Conservation (phyloP, 2,888 invertebrate species). For the Mesochorus sp. region DNA sequence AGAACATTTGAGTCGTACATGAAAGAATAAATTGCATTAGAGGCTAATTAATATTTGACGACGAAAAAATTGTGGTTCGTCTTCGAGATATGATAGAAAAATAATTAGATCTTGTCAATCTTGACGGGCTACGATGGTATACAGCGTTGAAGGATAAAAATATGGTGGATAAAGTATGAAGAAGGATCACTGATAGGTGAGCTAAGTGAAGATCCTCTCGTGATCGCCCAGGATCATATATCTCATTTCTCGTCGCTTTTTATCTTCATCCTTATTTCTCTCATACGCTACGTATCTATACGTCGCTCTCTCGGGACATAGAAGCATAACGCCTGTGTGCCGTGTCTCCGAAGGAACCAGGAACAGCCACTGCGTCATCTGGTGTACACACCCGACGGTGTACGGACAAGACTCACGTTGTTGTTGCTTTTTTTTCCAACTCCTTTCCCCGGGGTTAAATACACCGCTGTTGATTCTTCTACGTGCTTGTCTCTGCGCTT, state of each 20-base stretch:
- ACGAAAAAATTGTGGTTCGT: too few relatives aligned
- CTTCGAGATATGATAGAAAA: too few relatives aligned
- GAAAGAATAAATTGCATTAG: too few relatives aligned
- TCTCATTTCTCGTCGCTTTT: slow-evolving; percentile 24
- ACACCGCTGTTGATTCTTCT: slow-evolving; percentile 33
- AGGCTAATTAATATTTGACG: too few relatives aligned
- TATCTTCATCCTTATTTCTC: slow-evolving; percentile 29
- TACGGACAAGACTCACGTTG: not conserved
- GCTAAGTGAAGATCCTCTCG: slow-evolving; percentile 39
- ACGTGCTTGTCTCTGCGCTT: not conserved
- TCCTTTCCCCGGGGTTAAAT: slow-evolving; percentile 6
- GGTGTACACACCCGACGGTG: not conserved
- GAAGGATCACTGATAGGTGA: slow-evolving; percentile 47
- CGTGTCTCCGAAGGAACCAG: not conserved
- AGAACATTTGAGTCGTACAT: too few relatives aligned
- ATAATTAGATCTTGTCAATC: slow-evolving; percentile 5
- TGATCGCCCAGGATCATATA: slow-evolving; percentile 54
- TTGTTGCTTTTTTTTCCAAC: not conserved
- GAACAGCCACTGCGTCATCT: slow-evolving; percentile 23
- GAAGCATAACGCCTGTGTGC: slow-evolving; percentile 18
- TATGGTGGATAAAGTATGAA: not conserved
- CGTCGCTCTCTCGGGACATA: not conserved
- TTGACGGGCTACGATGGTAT: not conserved
- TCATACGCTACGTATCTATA: not conserved
- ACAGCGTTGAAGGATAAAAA: slow-evolving; percentile 21